Conservation (phyloP, 2,797 vertebrate species). For the Enteromius treurensis region DNA sequence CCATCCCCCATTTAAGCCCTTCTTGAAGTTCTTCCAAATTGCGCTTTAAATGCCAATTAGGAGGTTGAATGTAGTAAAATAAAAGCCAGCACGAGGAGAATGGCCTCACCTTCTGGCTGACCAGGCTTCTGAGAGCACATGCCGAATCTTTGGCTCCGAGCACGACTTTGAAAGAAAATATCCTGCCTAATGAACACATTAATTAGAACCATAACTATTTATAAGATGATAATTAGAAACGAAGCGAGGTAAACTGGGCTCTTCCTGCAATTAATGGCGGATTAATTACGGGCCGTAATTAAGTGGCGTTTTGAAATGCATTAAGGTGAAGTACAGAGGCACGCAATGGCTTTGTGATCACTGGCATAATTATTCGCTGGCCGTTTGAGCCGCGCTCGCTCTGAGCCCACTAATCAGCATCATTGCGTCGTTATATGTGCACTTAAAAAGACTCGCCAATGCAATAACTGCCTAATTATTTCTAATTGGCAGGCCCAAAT, state of each 20-base stretch:
- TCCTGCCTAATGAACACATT: conserved; percentile 99
- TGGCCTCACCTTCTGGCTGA: conserved; percentile 99
- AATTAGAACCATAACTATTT: conserved; percentile 99
- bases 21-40: conserved; percentile 99
- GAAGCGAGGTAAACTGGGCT: conserved; percentile 99
- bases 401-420: conserved; percentile 96
- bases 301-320: conserved; percentile 99
- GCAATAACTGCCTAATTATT: conserved; percentile 99
- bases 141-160: conserved; percentile 98
- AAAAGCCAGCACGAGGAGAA: conserved; percentile 98
- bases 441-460: conserved; percentile 99
- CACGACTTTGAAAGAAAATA: conserved; percentile 97
- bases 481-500: conserved; percentile 99
- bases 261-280: conserved; percentile 99
- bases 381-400: conserved; percentile 91
- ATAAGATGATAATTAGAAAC: conserved; percentile 99
- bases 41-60: conserved; percentile 99
- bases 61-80: conserved; percentile 99
- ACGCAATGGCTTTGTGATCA: conserved; percentile 97
- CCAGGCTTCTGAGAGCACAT: conserved; percentile 94
- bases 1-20: conserved; percentile 81
- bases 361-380: conserved; percentile 92
- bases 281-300: conserved; percentile 99
- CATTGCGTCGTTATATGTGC: conserved; percentile 98
- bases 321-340: conserved; percentile 99